Percentiles rank a stretch among this genome's conserved stretches.
Evolutionary conservation across 2,797 vertebrate species (phyloP).

Genomic region (Syndactyla subalaris): DNA sequence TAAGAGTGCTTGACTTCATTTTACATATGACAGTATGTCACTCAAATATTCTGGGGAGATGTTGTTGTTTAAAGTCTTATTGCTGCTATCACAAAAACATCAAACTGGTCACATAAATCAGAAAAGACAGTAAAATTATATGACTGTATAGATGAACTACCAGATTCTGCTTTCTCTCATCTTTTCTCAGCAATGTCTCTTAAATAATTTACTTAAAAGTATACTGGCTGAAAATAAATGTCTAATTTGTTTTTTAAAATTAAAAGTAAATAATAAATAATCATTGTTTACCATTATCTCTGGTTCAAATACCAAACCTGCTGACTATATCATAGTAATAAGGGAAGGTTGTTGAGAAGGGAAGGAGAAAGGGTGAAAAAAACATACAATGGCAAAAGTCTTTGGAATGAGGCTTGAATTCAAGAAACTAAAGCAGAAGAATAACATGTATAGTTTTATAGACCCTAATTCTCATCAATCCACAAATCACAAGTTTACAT

Average conservation of each 20-base stretch:
- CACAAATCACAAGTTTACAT: neutral
- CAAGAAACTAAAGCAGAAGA: neutral
- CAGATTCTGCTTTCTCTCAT: neutral
- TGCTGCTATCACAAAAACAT: neutral
- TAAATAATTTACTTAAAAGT: neutral
- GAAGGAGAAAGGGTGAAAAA: neutral
- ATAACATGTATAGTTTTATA: neutral
- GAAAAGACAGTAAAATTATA: neutral
- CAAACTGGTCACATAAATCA: neutral
- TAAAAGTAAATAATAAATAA: neutral
- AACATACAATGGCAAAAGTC: neutral
- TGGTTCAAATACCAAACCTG: neutral
- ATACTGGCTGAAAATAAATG: neutral
- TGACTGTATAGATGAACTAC: neutral
- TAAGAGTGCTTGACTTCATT: neutral
- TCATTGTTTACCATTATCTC: neutral
- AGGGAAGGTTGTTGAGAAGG: neutral
- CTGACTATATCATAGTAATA: neutral
- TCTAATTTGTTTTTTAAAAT: neutral
- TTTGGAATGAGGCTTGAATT: neutral
- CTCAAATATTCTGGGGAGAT: neutral
- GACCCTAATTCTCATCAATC: neutral
- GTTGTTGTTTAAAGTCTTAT: neutral
- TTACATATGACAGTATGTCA: neutral
- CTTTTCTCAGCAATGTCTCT: neutral